Evolutionary conservation across 2,797 vertebrate genomes (phyloP).

Genomic region (Champsocephalus esox): DNA sequence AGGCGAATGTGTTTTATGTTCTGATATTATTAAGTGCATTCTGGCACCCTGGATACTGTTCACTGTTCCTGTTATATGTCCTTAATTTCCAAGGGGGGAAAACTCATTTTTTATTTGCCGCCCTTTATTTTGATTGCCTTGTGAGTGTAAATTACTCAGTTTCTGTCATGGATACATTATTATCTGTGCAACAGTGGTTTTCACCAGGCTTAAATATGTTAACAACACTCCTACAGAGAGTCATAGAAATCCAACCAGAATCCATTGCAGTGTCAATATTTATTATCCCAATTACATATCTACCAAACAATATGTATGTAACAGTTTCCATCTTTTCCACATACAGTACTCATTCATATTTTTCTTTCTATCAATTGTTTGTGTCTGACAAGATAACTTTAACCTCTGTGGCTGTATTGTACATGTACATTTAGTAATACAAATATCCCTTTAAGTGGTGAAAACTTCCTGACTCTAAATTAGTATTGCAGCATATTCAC

Average conservation of each 20-base stretch:
- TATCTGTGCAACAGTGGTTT: conserved; percentile 9
- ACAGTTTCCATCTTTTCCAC: conserved; percentile 1
- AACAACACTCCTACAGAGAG: conserved; percentile 5
- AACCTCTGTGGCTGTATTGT: neutral
- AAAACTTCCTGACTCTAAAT: conserved; percentile 13
- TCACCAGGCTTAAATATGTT: conserved; percentile 4
- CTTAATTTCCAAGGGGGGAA: conserved; percentile 3
- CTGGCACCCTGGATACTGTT: neutral
- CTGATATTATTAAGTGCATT: conserved; percentile 9
- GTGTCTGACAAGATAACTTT: neutral
- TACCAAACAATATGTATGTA: neutral
- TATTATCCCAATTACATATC: conserved; percentile 5
- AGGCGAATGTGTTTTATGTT: conserved; percentile 3
- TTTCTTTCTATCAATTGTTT: conserved; percentile 1
- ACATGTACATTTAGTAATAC: neutral
- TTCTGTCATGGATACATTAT: conserved; percentile 6
- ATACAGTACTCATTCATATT: neutral
- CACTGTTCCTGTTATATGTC: neutral
- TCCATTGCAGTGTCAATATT: conserved; percentile 5
- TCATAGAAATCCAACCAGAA: conserved; percentile 19
- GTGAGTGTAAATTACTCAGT: neutral
- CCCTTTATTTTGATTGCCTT: neutral
- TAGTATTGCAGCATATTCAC: conserved; percentile 22
- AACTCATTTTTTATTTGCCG: conserved; percentile 1
- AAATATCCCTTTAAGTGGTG: neutral